phyloP scores from a whole-genome alignment of 2,888 invertebrate species.

The Drosophila silvestris region DNA sequence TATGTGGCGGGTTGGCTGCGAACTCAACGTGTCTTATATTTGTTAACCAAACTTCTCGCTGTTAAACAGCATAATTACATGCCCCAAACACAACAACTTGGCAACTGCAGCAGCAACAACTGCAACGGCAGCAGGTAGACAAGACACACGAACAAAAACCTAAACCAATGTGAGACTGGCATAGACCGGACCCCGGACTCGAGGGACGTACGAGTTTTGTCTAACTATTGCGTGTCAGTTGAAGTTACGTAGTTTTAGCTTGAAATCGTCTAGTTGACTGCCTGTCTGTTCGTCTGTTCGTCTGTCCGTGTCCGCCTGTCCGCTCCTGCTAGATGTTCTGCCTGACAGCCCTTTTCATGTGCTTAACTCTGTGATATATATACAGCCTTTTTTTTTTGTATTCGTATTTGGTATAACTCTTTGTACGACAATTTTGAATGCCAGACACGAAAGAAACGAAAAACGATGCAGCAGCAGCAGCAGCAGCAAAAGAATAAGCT shows the following conservation, averaged over 20 bases:
- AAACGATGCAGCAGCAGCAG: conserved; percentile 3
- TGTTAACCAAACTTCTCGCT: conserved; percentile 74
- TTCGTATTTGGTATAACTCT: conserved; percentile 22
- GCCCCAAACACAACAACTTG: conserved; percentile 39
- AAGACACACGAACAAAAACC: conserved; percentile 10
- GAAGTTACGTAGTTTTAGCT: conserved; percentile 45
- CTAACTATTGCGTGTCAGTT: conserved; percentile 77
- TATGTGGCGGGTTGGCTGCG: conserved; percentile 39
- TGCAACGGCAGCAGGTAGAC: conserved; percentile 47
- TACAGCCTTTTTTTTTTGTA: conserved; percentile 8
- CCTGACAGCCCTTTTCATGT: conserved; percentile 49
- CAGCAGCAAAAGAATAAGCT: conserved; percentile 39
- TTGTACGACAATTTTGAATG: conserved; percentile 60
- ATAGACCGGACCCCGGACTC: conserved; percentile 1
- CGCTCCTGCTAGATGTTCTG: conserved; percentile 31
- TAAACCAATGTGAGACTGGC: background rate
- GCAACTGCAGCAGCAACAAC: conserved; percentile 34
- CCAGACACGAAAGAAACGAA: conserved; percentile 63
- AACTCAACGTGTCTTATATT: conserved; percentile 57
- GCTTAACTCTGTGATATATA: conserved; percentile 24
- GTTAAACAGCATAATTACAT: conserved; percentile 79
- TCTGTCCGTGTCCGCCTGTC: background rate
- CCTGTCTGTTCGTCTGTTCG: conserved; percentile 18
- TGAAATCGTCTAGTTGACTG: conserved; percentile 52
- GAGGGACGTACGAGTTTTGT: conserved; percentile 37